Evolutionary conservation across 2,888 invertebrate genomes (phyloP).

Genomic region (Sminthurides aquaticus): DNA sequence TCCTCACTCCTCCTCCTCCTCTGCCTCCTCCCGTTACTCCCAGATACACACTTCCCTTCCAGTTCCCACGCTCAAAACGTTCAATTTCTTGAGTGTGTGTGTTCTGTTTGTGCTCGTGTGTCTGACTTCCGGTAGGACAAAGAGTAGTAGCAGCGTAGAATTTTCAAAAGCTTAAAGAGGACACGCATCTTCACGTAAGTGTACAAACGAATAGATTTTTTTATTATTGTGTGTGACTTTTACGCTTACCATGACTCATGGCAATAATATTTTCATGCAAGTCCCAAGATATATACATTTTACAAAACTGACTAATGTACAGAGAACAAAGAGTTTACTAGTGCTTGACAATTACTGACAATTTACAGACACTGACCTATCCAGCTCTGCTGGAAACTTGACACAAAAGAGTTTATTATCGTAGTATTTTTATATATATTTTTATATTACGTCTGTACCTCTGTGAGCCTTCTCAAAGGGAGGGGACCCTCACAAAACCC

Average conservation of each 20-base stretch:
- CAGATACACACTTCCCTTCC: neutral
- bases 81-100: neutral
- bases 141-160: no score
- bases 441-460: neutral
- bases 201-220: conserved; percentile 15
- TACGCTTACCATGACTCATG: conserved; percentile 23
- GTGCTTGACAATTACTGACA: neutral
- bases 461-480: neutral
- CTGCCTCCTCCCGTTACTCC: no score
- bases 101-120: conserved; percentile 7
- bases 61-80: neutral
- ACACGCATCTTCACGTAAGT: conserved; percentile 16
- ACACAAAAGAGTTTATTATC: neutral
- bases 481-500: neutral
- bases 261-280: neutral
- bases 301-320: neutral
- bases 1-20: no score
- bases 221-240: conserved; percentile 6
- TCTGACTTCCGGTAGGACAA: neutral
- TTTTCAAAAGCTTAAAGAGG: no score
- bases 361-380: neutral
- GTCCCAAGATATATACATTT: neutral
- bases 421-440: neutral
- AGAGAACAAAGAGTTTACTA: neutral
- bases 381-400: neutral